These are phyloP conservation scores for Dolomedes plantarius DNA, from an alignment of 2,888 invertebrate genomes.

Conservation along the genomic window DNA sequence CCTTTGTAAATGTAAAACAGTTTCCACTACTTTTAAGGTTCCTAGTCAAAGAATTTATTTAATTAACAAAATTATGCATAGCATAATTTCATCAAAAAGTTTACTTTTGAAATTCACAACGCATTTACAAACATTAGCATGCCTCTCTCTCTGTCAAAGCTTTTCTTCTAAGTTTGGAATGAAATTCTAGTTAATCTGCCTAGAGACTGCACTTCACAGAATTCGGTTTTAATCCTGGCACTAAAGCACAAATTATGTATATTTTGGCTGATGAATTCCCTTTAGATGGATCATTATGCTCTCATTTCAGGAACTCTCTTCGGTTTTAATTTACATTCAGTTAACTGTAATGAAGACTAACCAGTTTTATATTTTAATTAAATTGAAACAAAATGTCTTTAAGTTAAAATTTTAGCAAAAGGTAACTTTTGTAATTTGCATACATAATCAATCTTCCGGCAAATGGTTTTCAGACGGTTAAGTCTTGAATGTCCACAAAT, in stretches of 20 bases:
- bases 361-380: constrained; percentile 62
- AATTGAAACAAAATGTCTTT: constrained; percentile 18
- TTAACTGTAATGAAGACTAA: constrained; percentile 58
- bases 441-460: background rate
- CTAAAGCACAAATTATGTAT: constrained; percentile 2
- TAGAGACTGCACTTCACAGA: background rate
- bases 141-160: background rate
- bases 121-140: background rate
- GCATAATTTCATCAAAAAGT: too few species aligned
- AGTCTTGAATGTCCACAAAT: background rate
- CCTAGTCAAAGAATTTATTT: too few species aligned
- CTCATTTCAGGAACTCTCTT: background rate
- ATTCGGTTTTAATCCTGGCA: background rate
- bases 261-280: constrained; percentile 18
- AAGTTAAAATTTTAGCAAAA: background rate
- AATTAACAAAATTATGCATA: too few species aligned
- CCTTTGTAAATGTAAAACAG: too few species aligned
- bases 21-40: too few species aligned
- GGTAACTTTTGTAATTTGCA: background rate
- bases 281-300: constrained; percentile 19
- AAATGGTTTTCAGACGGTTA: background rate
- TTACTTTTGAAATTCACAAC: too few species aligned
- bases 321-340: constrained; percentile 32
- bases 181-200: background rate
- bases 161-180: background rate